Conservation (phyloP, 2,797 vertebrate species). For the Bryconaethiops microstoma region DNA sequence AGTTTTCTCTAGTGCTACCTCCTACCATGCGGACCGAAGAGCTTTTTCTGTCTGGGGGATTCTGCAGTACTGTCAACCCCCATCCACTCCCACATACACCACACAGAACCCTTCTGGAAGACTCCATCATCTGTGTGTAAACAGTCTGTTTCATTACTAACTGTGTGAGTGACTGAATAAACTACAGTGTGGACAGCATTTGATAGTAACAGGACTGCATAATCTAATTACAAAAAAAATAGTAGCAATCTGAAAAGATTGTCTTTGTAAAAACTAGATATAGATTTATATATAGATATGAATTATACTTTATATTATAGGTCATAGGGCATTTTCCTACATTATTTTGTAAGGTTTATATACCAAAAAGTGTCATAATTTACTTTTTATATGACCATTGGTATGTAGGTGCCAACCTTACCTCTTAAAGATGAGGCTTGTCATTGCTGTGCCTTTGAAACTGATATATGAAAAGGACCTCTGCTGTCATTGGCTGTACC, state of each 20-base stretch:
- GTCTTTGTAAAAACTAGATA: too few relatives aligned
- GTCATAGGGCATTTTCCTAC: too few relatives aligned
- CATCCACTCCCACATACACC: constrained; percentile 12
- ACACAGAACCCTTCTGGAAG: constrained; percentile 30
- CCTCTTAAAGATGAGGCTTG: too few relatives aligned
- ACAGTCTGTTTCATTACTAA: background rate
- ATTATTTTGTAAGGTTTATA: too few relatives aligned
- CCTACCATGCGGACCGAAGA: constrained; percentile 55
- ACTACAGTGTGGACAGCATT: background rate
- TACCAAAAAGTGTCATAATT: too few relatives aligned
- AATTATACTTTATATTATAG: too few relatives aligned
- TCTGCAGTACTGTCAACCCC: constrained; percentile 42
- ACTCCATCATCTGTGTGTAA: background rate
- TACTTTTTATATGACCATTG: too few relatives aligned
- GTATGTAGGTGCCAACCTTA: too few relatives aligned
- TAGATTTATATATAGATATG: too few relatives aligned
- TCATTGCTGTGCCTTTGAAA: too few relatives aligned
- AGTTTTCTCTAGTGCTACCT: constrained; percentile 59
- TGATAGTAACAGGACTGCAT: background rate
- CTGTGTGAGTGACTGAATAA: background rate
- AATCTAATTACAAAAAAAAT: background rate
- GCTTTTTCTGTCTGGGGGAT: constrained; percentile 52
- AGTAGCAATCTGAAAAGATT: too few relatives aligned
- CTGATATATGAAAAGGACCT: too few relatives aligned
- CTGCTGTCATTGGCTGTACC: background rate